Conservation (phyloP, 1,140 invertebrate genomes). For the Drosophila novamexicana region DNA sequence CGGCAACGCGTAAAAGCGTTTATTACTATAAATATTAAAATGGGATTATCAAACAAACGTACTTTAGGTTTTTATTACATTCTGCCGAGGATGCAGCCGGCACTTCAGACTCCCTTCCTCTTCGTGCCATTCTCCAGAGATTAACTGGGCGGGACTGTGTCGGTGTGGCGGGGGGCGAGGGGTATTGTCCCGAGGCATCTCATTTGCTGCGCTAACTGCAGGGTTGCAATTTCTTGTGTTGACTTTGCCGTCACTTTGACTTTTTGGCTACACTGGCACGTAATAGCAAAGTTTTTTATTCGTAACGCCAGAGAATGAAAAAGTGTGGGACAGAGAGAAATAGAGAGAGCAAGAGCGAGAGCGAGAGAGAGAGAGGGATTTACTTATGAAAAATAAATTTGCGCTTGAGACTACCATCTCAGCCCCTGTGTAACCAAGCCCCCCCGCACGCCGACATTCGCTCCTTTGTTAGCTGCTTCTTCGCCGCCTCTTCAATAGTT, state of each 20-base stretch:
- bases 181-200: conserved; percentile 16
- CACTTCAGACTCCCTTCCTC: conserved; percentile 14
- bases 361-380: conserved; percentile 30
- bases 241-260: conserved; percentile 63
- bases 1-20: conserved; percentile 62
- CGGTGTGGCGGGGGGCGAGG: not conserved
- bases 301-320: not conserved
- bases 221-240: conserved; percentile 66
- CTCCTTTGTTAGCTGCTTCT: conserved; percentile 23
- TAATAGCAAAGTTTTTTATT: conserved; percentile 33
- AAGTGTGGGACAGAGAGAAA: not conserved
- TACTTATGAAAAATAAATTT: conserved; percentile 73
- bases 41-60: conserved; percentile 66
- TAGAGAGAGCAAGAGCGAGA: not conserved
- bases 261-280: conserved; percentile 53
- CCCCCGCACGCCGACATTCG: not conserved
- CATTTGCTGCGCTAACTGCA: conserved; percentile 42
- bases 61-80: conserved; percentile 69
- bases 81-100: conserved; percentile 27
- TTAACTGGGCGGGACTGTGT: conserved; percentile 12
- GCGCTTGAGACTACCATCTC: conserved; percentile 29
- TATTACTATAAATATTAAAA: conserved; percentile 74
- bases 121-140: conserved; percentile 25
- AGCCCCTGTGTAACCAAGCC: not conserved
- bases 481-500: conserved; percentile 54